These are phyloP conservation scores for Thripadectes ignobilis DNA, from an alignment of 2,797 vertebrate species.

Conservation along the genomic window DNA sequence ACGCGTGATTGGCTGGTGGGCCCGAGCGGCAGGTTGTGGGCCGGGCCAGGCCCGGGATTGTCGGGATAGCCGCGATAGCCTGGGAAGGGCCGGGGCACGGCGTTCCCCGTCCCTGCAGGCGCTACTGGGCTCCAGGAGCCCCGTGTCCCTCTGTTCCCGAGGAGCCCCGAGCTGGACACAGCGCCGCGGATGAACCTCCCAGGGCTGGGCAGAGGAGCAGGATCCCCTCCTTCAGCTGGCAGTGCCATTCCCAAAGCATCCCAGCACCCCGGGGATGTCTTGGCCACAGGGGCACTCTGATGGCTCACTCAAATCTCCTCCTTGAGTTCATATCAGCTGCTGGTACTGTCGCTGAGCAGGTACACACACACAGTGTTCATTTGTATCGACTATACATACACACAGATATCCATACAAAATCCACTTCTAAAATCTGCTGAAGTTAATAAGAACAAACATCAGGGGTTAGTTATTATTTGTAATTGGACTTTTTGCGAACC, in stretches of 20 bases:
- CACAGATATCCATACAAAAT: accelerated
- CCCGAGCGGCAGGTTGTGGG: neutral
- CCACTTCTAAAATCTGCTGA: neutral
- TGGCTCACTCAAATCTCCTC: neutral
- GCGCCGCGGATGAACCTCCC: neutral
- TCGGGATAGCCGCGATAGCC: no score
- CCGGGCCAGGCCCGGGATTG: neutral
- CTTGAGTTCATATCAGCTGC: neutral
- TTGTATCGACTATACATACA: accelerated
- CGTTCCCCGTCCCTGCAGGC: no score
- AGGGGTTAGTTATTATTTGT: neutral
- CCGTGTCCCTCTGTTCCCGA: neutral
- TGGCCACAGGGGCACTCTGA: accelerated
- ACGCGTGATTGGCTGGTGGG: neutral
- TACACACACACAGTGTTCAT: no score
- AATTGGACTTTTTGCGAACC: neutral
- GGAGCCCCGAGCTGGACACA: neutral
- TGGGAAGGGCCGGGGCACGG: no score
- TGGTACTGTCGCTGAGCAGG: no score
- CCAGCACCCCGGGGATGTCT: no score
- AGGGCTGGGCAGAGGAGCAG: neutral
- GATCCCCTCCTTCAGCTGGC: neutral
- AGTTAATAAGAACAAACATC: neutral
- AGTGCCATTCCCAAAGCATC: no score
- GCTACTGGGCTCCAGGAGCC: no score